These are phyloP conservation scores for Ormyrus nitidulus DNA, from an alignment of 2,888 invertebrate genomes.

Conservation along the genomic window DNA sequence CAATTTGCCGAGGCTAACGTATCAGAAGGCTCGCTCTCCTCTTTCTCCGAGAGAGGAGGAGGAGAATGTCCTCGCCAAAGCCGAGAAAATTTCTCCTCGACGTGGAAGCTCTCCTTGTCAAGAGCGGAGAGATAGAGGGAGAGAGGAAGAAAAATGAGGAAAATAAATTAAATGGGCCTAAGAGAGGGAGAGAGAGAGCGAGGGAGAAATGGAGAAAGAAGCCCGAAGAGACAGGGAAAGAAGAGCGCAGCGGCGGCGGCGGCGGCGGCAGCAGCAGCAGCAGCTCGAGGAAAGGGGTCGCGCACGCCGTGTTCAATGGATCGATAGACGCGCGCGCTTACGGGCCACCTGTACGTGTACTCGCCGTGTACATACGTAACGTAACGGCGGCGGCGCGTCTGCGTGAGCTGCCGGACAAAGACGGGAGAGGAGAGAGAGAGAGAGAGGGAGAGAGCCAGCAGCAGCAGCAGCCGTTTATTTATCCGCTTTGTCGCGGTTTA, in stretches of 20 bases:
- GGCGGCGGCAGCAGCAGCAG: neutral
- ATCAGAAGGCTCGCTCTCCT: slow-evolving; percentile 9
- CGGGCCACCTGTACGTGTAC: slow-evolving; percentile 43
- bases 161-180: slow-evolving; percentile 57
- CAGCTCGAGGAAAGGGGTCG: slow-evolving; percentile 56
- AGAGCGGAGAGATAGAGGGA: neutral
- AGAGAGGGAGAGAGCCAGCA: neutral
- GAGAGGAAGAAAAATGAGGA: slow-evolving; percentile 42
- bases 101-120: neutral
- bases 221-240: neutral
- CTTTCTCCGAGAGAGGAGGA: neutral
- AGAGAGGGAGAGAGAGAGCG: neutral
- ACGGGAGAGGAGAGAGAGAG: neutral
- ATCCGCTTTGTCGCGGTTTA: slow-evolving; percentile 42
- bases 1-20: slow-evolving; percentile 44
- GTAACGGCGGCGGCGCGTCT: neutral
- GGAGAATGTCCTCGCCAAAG: neutral
- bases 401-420: neutral
- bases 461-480: slow-evolving; percentile 28
- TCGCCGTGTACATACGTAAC: neutral
- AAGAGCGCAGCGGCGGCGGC: neutral
- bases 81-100: slow-evolving; percentile 1
- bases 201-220: neutral
- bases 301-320: slow-evolving; percentile 58
- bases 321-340: slow-evolving; percentile 59